Evolutionary conservation across 2,888 invertebrate genomes (phyloP).

Genomic region (Auanema freiburgensis): DNA sequence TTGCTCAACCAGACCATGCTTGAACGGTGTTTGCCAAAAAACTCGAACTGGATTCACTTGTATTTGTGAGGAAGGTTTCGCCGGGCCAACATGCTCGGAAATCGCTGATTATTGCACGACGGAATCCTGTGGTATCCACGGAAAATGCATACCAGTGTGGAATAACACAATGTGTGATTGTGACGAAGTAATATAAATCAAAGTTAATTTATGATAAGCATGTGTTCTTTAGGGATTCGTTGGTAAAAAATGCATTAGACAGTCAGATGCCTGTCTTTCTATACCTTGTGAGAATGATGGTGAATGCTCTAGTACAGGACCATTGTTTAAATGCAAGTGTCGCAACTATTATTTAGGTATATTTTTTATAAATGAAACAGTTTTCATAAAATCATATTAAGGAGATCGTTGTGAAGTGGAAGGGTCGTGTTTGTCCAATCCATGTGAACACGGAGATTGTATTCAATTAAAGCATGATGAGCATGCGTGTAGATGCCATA

Average conservation of each 20-base stretch:
- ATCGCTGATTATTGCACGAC: conserved; percentile 39
- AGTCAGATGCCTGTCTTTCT: conserved; percentile 29
- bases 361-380: conserved; percentile 6
- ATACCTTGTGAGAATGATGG: conserved; percentile 82
- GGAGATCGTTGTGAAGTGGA: conserved; percentile 47
- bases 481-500: conserved; percentile 45
- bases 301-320: conserved; percentile 71
- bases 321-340: conserved; percentile 44
- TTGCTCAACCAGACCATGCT: conserved; percentile 13
- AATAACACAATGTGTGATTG: conserved; percentile 44
- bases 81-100: conserved; percentile 44
- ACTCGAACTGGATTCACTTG: conserved; percentile 8
- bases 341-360: conserved; percentile 48
- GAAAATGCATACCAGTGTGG: conserved; percentile 35
- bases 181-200: conserved; percentile 20
- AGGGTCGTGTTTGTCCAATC: conserved; percentile 43
- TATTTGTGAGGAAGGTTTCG: conserved; percentile 29
- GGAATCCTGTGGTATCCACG: conserved; percentile 35
- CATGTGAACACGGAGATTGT: conserved; percentile 49
- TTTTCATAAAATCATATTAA: conserved; percentile 9
- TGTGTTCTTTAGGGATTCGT: neutral
- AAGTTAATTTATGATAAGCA: too few species aligned
- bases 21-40: conserved; percentile 15
- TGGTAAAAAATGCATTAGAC: conserved; percentile 29
- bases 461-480: conserved; percentile 41